These are phyloP conservation scores for Panulirus ornatus DNA, from an alignment of 1,140 invertebrate species.

Conservation along the genomic window DNA sequence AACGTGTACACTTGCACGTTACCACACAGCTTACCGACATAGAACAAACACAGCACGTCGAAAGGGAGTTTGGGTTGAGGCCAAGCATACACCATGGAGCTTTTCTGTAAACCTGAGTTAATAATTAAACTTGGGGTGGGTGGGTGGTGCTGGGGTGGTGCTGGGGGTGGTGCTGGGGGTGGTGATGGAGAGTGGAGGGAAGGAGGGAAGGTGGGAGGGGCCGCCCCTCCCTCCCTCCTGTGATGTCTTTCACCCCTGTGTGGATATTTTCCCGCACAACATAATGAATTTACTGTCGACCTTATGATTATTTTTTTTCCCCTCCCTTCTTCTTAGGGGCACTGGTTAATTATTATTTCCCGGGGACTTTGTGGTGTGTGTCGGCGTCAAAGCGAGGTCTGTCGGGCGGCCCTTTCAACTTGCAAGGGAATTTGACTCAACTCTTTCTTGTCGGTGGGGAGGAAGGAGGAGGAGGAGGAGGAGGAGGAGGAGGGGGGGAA, in stretches of 20 bases:
- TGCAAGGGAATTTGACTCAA: constrained; percentile 51
- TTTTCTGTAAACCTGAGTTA: constrained; percentile 55
- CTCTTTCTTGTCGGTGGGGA: constrained; percentile 52
- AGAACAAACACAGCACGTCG: constrained; percentile 31
- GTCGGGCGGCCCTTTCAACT: constrained; percentile 53
- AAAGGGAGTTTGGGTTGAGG: constrained; percentile 28
- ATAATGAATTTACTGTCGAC: constrained; percentile 65
- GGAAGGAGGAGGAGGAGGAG: no score
- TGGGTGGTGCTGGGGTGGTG: no score
- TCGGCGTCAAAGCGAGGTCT: constrained; percentile 38
- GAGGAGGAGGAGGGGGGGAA: constrained; percentile 35
- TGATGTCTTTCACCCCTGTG: constrained; percentile 56
- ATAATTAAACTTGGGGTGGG: constrained; percentile 62
- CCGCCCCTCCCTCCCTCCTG: no score
- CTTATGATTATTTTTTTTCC: constrained; percentile 69
- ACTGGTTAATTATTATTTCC: constrained; percentile 65
- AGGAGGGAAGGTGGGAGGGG: no score
- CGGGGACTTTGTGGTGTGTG: constrained; percentile 38
- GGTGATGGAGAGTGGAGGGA: no score
- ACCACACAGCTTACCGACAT: no score
- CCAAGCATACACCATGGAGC: constrained; percentile 12
- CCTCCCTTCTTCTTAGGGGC: no score
- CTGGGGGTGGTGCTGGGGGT: no score
- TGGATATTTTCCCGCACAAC: constrained; percentile 38
- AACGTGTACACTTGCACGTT: no score